A percentile compares a stretch with the other conserved stretches of the same genome.
Conservation (phyloP, 1,140 invertebrate species). For the Caerostris darwini region DNA sequence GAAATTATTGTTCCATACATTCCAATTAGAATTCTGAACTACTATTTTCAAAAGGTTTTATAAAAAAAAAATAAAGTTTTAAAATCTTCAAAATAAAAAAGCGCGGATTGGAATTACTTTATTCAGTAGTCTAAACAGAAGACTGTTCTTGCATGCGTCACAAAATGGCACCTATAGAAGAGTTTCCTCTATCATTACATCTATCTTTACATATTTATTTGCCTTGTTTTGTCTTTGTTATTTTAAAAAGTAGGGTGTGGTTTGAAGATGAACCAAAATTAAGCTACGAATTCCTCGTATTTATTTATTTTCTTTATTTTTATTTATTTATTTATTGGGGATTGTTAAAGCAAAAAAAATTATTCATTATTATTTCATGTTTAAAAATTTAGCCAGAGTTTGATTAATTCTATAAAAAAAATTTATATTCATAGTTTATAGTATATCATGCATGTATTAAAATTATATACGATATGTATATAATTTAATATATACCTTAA, state of each 20-base stretch:
- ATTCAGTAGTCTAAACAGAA: constrained; percentile 33
- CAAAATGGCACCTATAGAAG: neutral
- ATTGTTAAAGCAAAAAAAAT: no score
- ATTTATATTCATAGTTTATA: no score
- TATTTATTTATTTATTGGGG: no score
- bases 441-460: no score
- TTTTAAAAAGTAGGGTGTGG: neutral
- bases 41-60: neutral
- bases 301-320: no score
- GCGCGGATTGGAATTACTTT: neutral
- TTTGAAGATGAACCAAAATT: no score
- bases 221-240: neutral
- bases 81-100: neutral
- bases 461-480: no score
- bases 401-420: no score
- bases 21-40: constrained; percentile 4
- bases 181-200: neutral
- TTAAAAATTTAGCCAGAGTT: no score
- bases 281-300: no score
- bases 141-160: neutral
- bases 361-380: no score
- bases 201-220: constrained; percentile 37
- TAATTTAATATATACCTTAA: no score
- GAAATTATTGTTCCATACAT: constrained; percentile 32
- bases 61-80: neutral